Conservation (phyloP, 2,888 invertebrate species). For the Rotaria socialis region DNA sequence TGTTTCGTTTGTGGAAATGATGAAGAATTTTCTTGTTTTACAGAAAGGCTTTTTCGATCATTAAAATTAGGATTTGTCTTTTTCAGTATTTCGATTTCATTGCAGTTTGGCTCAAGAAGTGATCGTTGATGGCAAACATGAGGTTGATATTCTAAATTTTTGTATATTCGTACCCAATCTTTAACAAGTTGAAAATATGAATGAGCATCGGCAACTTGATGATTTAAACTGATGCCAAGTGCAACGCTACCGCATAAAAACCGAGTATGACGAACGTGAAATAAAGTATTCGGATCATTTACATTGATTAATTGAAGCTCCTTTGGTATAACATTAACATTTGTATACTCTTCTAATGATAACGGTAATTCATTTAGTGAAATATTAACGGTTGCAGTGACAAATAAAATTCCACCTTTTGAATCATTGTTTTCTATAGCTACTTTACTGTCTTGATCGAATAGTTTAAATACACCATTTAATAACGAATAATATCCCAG, state of each 20-base stretch:
- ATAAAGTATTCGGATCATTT: not conserved
- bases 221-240: not conserved
- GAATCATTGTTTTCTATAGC: not conserved
- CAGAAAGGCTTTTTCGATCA: not conserved
- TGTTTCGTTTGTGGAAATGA: not conserved
- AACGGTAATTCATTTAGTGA: not conserved
- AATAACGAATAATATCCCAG: not conserved
- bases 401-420: not conserved
- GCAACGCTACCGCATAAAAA: not conserved
- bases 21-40: not conserved
- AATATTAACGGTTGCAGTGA: not conserved
- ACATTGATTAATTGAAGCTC: not conserved
- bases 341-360: not conserved
- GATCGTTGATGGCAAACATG: not conserved
- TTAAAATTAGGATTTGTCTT: not conserved
- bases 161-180: not conserved
- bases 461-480: not conserved
- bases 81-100: not conserved
- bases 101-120: not conserved
- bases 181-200: not conserved
- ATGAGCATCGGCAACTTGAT: not conserved
- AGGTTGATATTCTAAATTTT: not conserved
- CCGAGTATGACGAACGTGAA: not conserved
- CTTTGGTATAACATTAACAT: not conserved
- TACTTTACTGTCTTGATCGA: not conserved